Base-by-base conservation (phyloP, 2,888 invertebrate genomes). In the Standfussiana lucernea region DNA sequence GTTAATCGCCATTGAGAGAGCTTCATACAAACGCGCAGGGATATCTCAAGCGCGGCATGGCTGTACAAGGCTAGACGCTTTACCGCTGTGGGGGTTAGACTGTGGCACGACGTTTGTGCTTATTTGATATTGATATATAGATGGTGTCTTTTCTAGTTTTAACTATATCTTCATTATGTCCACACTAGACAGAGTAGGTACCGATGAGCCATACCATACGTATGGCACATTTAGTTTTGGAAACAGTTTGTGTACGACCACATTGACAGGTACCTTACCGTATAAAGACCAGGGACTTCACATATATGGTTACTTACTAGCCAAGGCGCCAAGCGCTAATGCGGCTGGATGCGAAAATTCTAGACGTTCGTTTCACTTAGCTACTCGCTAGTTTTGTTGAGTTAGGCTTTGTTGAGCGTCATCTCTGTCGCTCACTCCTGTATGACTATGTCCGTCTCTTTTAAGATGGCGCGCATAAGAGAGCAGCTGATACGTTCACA, bases 381-480 rank as follows among this genome's bases (percentile, higher is more conserved):
- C 15, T 11, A 56, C 15, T 59, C 8, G 18, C 8, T 21, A 59
- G 28, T 15, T 32, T 32, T 21, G 3, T 59, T 8, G 18, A 28
- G 28, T 28, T 59, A 18, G 18, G 1, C 5, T n/a, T 73, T 40
- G 1, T 73, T 73, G 5, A 40, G n/a, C n/a, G 40, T 32, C 32
- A 13, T 42, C 35, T 42, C 10, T 42, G n/a, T 53, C 32, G 35
- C 21, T 24, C 24, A 40, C 5, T n/a, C 21, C 11, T 37, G 5
- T 45, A 6, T 56, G 15, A 35, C 24, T 1, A 72, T 61, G 1
- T 45, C 11, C 42, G 32, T 62, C 28, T 62, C 18, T 80, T 88
- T 89, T n/a, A 84, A 95, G 95, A 64, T 94, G 42, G 77, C 83
- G 13, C 82, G 71, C n/a, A 72, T 92, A 3, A 83, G 89, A 35